Evolutionary conservation across 2,113 vertebrate species (phyloP).

Genomic region (Phodopus roborovskii): DNA sequence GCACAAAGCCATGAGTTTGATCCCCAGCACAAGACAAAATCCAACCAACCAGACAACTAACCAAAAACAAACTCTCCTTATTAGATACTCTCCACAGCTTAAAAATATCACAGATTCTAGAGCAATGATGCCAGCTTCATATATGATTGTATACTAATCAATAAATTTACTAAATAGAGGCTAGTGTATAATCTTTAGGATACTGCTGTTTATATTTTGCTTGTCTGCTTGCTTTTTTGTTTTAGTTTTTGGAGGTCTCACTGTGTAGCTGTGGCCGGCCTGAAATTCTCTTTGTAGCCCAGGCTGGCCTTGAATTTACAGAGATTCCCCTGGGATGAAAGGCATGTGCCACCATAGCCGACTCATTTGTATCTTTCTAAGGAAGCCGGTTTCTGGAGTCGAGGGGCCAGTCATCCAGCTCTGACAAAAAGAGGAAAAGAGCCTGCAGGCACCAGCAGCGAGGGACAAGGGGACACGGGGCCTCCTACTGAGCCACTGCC

Average conservation of each 20-base stretch:
- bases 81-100: constrained; percentile 22
- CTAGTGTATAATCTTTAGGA: background rate
- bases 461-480: background rate
- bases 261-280: background rate
- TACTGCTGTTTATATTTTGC: background rate
- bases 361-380: background rate
- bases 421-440: constrained; percentile 1
- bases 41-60: background rate
- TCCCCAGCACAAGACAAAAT: background rate
- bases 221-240: background rate
- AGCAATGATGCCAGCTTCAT: background rate
- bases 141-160: background rate
- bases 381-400: constrained; percentile 13
- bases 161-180: background rate
- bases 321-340: background rate
- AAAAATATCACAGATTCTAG: background rate
- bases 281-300: background rate
- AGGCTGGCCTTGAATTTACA: background rate
- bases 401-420: background rate
- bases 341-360: background rate
- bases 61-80: background rate
- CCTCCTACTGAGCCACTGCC: background rate
- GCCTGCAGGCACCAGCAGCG: background rate
- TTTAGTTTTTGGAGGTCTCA: background rate
- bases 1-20: background rate